Conservation (phyloP, 2,113 vertebrate species). For the Geothlypis trichas region DNA sequence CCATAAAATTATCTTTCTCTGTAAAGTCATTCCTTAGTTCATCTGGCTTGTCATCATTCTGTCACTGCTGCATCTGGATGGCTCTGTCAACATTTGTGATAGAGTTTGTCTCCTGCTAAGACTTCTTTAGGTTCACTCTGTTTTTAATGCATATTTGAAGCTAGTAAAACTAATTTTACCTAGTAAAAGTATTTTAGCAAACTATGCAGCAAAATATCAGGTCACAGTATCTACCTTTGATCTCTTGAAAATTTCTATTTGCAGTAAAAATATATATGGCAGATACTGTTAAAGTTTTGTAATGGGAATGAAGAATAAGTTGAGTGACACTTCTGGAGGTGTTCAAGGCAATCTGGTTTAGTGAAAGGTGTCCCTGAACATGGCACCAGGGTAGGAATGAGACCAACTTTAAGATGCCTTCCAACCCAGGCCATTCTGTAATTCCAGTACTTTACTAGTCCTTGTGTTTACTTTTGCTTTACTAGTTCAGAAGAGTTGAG, state of each 20-base stretch:
- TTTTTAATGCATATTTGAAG: background rate
- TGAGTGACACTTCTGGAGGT: background rate
- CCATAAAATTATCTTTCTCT: background rate
- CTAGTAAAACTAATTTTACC: background rate
- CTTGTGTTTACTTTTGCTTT: background rate
- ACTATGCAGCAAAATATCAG: background rate
- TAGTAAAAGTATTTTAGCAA: background rate
- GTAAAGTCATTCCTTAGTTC: background rate
- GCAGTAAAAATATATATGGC: background rate
- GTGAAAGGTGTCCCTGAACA: background rate
- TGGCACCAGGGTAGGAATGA: accelerated
- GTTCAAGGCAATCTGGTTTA: background rate
- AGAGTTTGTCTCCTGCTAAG: background rate
- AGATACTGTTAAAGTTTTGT: background rate
- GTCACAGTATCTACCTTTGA: background rate
- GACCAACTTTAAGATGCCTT: background rate
- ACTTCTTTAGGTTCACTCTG: background rate
- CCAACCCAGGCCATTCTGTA: background rate
- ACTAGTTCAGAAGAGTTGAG: background rate
- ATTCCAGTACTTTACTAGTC: no score
- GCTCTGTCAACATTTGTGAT: background rate
- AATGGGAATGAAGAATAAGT: background rate
- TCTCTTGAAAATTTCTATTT: background rate
- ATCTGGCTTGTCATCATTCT: background rate
- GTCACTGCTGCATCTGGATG: background rate